Percentiles rank a stretch among this genome's conserved stretches.
phyloP scores from a whole-genome alignment of 2,888 invertebrate genomes.

The Philereme transversata region DNA sequence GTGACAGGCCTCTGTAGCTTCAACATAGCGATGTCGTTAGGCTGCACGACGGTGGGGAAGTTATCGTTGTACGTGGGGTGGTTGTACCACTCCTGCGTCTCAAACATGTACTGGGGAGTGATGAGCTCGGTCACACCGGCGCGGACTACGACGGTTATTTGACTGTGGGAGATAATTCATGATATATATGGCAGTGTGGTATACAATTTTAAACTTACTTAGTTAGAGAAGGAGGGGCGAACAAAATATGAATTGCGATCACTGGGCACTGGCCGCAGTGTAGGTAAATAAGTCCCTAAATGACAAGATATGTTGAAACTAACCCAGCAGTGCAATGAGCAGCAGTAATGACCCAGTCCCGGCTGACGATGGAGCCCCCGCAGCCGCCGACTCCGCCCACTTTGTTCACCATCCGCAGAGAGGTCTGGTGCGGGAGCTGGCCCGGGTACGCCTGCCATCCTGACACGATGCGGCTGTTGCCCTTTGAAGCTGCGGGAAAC shows the following conservation, averaged over 20 bases:
- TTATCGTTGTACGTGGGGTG: slow-evolving; percentile 58
- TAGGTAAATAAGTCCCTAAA: background rate
- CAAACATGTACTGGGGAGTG: slow-evolving; percentile 54
- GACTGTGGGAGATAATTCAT: slow-evolving; percentile 42
- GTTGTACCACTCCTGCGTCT: slow-evolving; percentile 62
- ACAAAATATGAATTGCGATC: no score
- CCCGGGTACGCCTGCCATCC: slow-evolving; percentile 69
- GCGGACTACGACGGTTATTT: slow-evolving; percentile 56
- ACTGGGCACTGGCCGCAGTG: no score
- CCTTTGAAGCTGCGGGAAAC: slow-evolving; percentile 3
- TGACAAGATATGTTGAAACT: slow-evolving; percentile 31
- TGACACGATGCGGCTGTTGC: slow-evolving; percentile 60
- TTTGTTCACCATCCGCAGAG: slow-evolving; percentile 55
- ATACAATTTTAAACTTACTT: no score
- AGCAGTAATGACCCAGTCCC: slow-evolving; percentile 65
- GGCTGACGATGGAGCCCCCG: slow-evolving; percentile 65
- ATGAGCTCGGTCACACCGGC: slow-evolving; percentile 59
- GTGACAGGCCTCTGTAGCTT: slow-evolving; percentile 48
- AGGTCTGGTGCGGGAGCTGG: slow-evolving; percentile 66
- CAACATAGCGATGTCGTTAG: slow-evolving; percentile 64
- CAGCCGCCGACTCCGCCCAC: slow-evolving; percentile 57
- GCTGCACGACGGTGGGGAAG: slow-evolving; percentile 54
- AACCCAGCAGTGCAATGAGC: slow-evolving; percentile 74
- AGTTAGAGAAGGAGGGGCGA: no score
- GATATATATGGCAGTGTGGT: no score